A percentile compares a stretch with the other conserved stretches of the same genome.
Conservation (phyloP, 1,140 invertebrate genomes). For the Dufourea novaeangliae region DNA sequence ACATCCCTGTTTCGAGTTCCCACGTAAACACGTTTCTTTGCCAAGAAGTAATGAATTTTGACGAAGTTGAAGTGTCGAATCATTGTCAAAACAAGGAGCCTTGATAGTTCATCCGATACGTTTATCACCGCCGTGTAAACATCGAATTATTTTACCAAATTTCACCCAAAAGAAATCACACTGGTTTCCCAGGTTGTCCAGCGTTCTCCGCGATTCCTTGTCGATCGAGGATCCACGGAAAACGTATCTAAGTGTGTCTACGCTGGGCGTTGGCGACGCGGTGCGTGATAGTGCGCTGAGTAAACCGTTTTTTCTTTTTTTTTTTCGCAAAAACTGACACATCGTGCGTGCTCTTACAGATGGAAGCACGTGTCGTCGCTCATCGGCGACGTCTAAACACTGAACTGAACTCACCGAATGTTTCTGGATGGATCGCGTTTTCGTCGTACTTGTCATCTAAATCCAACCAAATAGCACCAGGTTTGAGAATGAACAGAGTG, state of each 20-base stretch:
- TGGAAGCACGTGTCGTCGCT: conserved; percentile 69
- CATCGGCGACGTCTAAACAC: conserved; percentile 65
- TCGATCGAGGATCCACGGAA: conserved; percentile 2
- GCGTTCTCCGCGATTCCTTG: background rate
- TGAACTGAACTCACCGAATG: conserved; percentile 74
- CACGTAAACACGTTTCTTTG: no score
- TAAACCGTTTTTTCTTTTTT: no score
- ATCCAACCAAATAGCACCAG: conserved; percentile 70
- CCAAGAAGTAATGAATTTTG: no score
- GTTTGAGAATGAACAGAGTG: conserved; percentile 54
- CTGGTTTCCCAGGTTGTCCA: background rate
- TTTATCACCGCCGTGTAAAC: no score
- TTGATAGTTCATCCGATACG: no score
- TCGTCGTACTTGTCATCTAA: conserved; percentile 76
- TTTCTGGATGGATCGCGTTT: conserved; percentile 75
- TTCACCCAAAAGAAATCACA: background rate
- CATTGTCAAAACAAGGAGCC: no score
- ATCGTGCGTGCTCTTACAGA: conserved; percentile 57
- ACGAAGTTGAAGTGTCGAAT: no score
- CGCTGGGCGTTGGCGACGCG: conserved; percentile 27
- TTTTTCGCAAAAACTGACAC: conserved; percentile 35
- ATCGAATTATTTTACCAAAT: background rate
- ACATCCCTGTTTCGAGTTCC: no score
- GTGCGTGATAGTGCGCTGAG: conserved; percentile 41
- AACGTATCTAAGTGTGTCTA: conserved; percentile 22